Base-by-base conservation (phyloP, 1,140 invertebrate genomes). In the Charaxes varanes region DNA sequence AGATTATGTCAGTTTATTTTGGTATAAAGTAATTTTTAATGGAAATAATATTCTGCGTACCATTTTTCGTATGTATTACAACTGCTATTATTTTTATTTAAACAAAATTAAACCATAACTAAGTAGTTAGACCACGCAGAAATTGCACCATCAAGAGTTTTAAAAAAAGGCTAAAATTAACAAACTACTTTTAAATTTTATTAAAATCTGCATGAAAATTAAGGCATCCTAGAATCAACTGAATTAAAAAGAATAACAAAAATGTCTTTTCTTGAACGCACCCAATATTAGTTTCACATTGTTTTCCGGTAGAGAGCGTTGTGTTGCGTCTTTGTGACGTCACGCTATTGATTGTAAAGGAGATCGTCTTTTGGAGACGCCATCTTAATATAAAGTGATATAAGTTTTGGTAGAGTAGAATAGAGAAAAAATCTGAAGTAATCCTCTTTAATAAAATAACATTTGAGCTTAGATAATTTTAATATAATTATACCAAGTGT, bases 371-470 rank as follows among this genome's bases (percentile, higher is more conserved):
- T 76, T 71, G 56, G 60, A 83, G 79, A 85, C 82, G 82, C 82
- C 82, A 85, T 85, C 73, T 83, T 83, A 80, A 77, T 79, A 79
- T 73, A 83, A 80, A 83, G 76, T 80, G 76, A 80, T 77, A 80
- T 80, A 83, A 78, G 76, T 83, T 82, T 82, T 74, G 72, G 70
- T 76, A 79, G 70, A 58, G 67, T 77, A 79, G 73, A 71, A 60
- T 70, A 69, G 62, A 68, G 54, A 67, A 65, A 62, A 82, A 82
- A 80, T 82, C 78, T 62, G 62, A 74, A 82, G 73, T 82, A 78
- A 82, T 80, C 73, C 47, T 61, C 50, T 50, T 67, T 68, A 63
- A 58, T 63, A 56, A 55, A 60, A 54, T 72, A 72, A 61, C 54
- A 65, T 68, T 71, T 53, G 68, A 66, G 61, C 62, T 72, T 74